Conservation (phyloP, 23 tunicate genomes). For the Pegea sp. region DNA sequence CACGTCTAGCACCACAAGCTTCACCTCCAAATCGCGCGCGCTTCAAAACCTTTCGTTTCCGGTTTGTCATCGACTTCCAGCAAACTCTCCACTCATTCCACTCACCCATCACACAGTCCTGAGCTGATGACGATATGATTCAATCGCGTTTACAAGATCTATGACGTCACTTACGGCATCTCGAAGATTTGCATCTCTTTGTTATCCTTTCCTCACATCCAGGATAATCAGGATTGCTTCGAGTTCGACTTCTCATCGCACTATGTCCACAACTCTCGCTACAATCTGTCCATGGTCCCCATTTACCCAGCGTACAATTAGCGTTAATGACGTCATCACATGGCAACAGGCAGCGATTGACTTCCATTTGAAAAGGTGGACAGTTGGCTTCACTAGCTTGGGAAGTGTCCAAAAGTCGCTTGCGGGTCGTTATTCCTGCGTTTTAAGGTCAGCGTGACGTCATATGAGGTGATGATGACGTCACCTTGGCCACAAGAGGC, state of each 20-base stretch:
- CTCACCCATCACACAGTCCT: too few species aligned
- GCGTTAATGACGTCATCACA: slow-evolving; percentile 8
- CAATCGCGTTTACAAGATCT: too few species aligned
- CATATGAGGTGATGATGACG: not conserved
- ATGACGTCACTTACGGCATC: too few species aligned
- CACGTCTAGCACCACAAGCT: too few species aligned
- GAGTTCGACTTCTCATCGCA: slow-evolving; percentile 9
- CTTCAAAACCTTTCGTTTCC: too few species aligned
- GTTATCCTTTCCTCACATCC: not conserved
- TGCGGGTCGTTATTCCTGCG: slow-evolving; percentile 50
- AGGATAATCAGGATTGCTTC: slow-evolving; percentile 5
- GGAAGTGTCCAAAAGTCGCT: slow-evolving; percentile 28
- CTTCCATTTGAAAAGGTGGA: slow-evolving; percentile 55
- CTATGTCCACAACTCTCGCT: slow-evolving; percentile 10
- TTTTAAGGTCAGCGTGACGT: not conserved
- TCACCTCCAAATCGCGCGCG: too few species aligned
- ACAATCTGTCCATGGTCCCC: slow-evolving; percentile 56
- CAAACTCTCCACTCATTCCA: too few species aligned
- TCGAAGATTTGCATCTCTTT: too few species aligned
- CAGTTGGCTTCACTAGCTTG: slow-evolving; percentile 18
- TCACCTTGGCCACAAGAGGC: slow-evolving; percentile 80
- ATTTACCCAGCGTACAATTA: slow-evolving; percentile 21
- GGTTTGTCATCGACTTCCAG: too few species aligned
- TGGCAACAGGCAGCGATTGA: slow-evolving; percentile 40
- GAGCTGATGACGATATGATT: too few species aligned